These are phyloP conservation scores for Rhamphomyia laevipes DNA, from an alignment of 2,888 invertebrate species.

Conservation along the genomic window DNA sequence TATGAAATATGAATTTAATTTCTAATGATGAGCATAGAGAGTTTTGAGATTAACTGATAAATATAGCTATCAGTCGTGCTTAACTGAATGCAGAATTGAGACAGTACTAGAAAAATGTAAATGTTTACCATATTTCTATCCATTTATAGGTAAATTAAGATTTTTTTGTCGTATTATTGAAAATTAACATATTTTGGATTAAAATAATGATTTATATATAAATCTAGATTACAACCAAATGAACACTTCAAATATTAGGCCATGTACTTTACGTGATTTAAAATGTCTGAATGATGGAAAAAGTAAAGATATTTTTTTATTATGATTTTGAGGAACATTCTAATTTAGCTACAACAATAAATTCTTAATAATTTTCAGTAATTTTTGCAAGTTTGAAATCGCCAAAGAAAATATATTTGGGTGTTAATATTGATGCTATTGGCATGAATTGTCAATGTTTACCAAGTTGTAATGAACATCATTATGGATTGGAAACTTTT, in stretches of 20 bases:
- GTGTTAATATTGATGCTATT: not conserved
- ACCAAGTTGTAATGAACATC: constrained; percentile 17
- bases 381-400: constrained; percentile 13
- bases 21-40: constrained; percentile 15
- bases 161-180: too few species aligned
- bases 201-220: too few species aligned
- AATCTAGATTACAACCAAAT: too few species aligned
- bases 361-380: too few species aligned
- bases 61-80: constrained; percentile 32
- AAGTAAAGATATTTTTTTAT: constrained; percentile 9
- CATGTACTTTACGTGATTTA: constrained; percentile 16
- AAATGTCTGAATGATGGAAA: constrained; percentile 17
- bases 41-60: constrained; percentile 13
- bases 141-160: constrained; percentile 14
- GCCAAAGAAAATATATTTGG: not conserved
- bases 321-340: too few species aligned
- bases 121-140: constrained; percentile 35
- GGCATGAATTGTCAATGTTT: constrained; percentile 18
- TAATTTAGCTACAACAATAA: too few species aligned
- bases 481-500: constrained; percentile 10
- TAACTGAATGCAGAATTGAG: constrained; percentile 31
- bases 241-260: not conserved
- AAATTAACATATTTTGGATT: too few species aligned
- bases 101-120: constrained; percentile 22
- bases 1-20: too few species aligned